phyloP scores from a whole-genome alignment of 2,797 vertebrate species.

The Phoebastria nigripes region DNA sequence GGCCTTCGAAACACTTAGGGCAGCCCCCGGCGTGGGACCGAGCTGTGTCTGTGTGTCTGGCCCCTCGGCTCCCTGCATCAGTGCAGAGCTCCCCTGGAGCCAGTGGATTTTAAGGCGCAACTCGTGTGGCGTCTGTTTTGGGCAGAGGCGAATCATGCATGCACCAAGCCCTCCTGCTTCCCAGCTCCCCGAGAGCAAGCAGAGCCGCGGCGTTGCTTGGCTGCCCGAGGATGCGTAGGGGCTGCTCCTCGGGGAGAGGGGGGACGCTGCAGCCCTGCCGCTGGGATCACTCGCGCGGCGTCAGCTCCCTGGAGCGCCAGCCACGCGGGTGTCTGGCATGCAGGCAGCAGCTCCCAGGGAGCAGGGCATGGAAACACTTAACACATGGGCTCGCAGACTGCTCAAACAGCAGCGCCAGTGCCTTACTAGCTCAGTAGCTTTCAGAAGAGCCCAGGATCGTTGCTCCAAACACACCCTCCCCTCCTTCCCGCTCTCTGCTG shows the following conservation, averaged over 20 bases:
- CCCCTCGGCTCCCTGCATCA: too few relatives aligned
- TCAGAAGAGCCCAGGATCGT: background rate
- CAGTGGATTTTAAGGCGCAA: background rate
- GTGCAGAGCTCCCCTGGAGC: background rate
- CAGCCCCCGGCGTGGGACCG: background rate
- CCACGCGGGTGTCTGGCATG: background rate
- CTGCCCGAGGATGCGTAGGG: background rate
- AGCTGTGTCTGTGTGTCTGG: background rate
- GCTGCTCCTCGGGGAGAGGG: too few relatives aligned
- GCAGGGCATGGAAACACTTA: background rate
- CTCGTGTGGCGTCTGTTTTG: fast-evolving
- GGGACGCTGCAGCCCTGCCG: background rate
- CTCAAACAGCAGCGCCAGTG: background rate
- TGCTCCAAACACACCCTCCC: background rate
- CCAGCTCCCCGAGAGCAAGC: background rate
- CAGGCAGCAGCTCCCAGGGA: background rate
- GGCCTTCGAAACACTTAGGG: background rate
- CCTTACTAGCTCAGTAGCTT: background rate
- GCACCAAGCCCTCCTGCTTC: fast-evolving
- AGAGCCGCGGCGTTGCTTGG: background rate
- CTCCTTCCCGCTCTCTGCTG: background rate
- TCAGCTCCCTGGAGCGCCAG: background rate
- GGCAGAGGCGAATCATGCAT: fast-evolving
- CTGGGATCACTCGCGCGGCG: fast-evolving
- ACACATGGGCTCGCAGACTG: background rate